phyloP scores from a whole-genome alignment of 2,113 vertebrate genomes.

The Ifrita kowaldi region DNA sequence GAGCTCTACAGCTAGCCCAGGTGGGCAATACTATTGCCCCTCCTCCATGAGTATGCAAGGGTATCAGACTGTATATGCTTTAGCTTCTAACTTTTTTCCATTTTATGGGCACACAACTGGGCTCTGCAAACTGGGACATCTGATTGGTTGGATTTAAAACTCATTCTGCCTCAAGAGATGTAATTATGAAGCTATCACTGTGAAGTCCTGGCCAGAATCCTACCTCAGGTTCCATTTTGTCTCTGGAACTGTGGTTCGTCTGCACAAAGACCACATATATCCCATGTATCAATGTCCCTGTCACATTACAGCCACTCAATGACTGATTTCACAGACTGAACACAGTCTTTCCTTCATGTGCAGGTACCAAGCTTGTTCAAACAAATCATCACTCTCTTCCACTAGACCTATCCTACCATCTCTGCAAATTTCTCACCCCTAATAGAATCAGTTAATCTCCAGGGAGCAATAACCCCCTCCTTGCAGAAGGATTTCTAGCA shows the following conservation, averaged over 20 bases:
- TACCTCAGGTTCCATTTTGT: not conserved
- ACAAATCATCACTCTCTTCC: not conserved
- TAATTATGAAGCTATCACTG: not conserved
- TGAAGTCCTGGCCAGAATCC: not conserved
- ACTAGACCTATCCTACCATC: not conserved
- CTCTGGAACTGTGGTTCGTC: not conserved
- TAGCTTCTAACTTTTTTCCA: not conserved
- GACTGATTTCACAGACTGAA: not conserved
- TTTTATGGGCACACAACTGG: not conserved
- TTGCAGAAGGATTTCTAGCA: not conserved
- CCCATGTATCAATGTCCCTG: not conserved
- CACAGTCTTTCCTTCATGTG: not conserved
- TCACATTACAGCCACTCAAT: not conserved
- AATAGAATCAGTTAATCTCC: not conserved
- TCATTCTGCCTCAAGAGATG: not conserved
- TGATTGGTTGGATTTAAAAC: not conserved
- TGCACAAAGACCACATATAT: not conserved
- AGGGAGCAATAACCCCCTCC: not conserved
- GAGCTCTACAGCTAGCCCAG: not conserved
- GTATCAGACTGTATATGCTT: not conserved
- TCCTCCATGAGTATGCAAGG: not conserved
- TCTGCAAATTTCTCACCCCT: not conserved
- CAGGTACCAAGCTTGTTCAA: not conserved
- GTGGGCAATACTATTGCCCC: not conserved
- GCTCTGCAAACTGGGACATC: not conserved